A percentile compares a stretch with the other conserved stretches of the same genome.
These are phyloP conservation scores for Neotoxoptera formosana DNA, from an alignment of 1,140 invertebrate genomes.

Conservation along the genomic window DNA sequence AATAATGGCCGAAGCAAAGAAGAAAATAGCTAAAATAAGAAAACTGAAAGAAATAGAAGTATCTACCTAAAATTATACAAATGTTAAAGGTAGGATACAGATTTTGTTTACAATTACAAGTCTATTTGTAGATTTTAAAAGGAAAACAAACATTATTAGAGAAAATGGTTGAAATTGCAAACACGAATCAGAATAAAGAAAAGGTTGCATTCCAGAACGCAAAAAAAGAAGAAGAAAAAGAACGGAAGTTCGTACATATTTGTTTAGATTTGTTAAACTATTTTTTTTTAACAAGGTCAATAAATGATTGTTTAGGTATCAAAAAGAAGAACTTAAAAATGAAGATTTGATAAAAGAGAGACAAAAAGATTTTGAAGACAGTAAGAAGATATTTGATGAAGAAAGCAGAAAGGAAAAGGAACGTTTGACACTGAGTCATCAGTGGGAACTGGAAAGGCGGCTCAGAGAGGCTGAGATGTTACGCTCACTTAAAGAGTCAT, in stretches of 20 bases:
- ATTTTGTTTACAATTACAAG: neutral
- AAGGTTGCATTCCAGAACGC: neutral
- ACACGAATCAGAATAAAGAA: neutral
- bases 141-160: neutral
- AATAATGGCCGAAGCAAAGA: neutral
- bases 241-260: neutral
- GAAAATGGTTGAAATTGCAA: neutral
- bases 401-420: neutral
- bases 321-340: neutral
- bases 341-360: neutral
- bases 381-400: neutral
- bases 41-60: slow-evolving; percentile 47
- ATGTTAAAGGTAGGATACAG: neutral
- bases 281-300: neutral
- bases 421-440: neutral
- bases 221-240: neutral
- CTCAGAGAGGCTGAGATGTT: neutral
- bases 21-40: slow-evolving; percentile 1
- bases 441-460: neutral
- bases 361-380: neutral
- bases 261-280: neutral
- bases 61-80: neutral
- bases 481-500: neutral
- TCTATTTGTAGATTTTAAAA: neutral
- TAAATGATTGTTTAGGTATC: neutral